These are phyloP conservation scores for Trochalopteron elliotii DNA, from an alignment of 2,113 vertebrate genomes.

Conservation along the genomic window DNA sequence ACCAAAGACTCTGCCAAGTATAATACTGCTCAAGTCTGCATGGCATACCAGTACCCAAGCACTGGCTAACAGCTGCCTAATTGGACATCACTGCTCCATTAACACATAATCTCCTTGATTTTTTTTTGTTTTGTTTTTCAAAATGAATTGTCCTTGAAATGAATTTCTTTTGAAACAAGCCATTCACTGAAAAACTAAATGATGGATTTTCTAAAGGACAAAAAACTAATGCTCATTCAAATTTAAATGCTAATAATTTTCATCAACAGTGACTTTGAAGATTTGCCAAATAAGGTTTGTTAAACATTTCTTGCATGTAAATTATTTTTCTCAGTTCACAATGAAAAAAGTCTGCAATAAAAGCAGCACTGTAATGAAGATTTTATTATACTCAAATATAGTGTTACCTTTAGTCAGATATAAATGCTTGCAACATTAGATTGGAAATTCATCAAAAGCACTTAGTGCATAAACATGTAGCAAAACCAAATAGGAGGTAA, in stretches of 20 bases:
- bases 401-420: not conserved
- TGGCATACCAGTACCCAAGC: not conserved
- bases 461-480: not conserved
- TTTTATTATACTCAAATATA: not conserved
- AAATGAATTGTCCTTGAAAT: not conserved
- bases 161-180: not conserved
- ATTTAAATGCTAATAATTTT: constrained; percentile 23
- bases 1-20: not conserved
- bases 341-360: not conserved
- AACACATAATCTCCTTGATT: not conserved
- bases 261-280: constrained; percentile 25
- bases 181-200: not conserved
- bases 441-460: constrained; percentile 5
- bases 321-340: not conserved
- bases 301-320: not conserved
- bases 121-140: not conserved
- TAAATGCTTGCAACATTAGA: not conserved
- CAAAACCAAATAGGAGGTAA: not conserved
- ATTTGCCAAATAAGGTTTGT: constrained; percentile 25
- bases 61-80: not conserved
- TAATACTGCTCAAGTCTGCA: not conserved
- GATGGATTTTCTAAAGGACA: not conserved
- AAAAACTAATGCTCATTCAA: not conserved
- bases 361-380: not conserved
- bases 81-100: not conserved